A percentile compares a stretch with the other conserved stretches of the same genome.
These are phyloP conservation scores for Zaprionus obscuricornis DNA, from an alignment of 2,888 invertebrate species.

Conservation along the genomic window DNA sequence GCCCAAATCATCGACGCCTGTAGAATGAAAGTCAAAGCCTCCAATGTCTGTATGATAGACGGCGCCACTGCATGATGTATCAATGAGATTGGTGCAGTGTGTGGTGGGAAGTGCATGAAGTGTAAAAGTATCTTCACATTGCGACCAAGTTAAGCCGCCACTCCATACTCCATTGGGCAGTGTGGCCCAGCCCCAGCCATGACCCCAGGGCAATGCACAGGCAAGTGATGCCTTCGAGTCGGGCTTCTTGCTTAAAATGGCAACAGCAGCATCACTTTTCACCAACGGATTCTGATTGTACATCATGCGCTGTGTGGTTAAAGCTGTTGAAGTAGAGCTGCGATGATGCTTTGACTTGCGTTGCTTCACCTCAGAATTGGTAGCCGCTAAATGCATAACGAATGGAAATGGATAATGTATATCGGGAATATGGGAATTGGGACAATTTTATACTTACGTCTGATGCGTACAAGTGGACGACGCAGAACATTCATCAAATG, in stretches of 20 bases:
- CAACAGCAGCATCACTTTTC: conserved; percentile 83
- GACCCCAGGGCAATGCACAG: conserved; percentile 86
- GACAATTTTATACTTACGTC: conserved; percentile 85
- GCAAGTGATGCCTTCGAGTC: conserved; percentile 83
- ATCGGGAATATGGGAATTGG: conserved; percentile 1
- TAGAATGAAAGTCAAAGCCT: conserved; percentile 84
- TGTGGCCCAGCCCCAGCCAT: conserved; percentile 90
- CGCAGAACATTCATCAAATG: conserved; percentile 87
- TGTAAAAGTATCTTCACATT: conserved; percentile 88
- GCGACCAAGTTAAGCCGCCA: conserved; percentile 87
- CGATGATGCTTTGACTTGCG: conserved; percentile 76
- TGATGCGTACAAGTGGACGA: conserved; percentile 86
- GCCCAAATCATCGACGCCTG: conserved; percentile 84
- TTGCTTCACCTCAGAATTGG: conserved; percentile 84
- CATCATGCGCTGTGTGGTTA: conserved; percentile 67
- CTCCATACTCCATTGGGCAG: conserved; percentile 88
- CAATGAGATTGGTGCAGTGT: conserved; percentile 87
- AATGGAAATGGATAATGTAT: conserved; percentile 2
- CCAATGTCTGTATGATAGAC: conserved; percentile 87
- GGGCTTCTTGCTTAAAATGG: conserved; percentile 83
- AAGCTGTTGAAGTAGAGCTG: conserved; percentile 54
- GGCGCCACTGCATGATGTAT: conserved; percentile 85
- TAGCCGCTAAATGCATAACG: conserved; percentile 82
- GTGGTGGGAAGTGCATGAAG: conserved; percentile 87
- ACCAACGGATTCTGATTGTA: conserved; percentile 81